Evolutionary conservation across 2,888 invertebrate species (phyloP), one percentile per base, ranked within the genome.

Genomic region (Stictocephala bisonia): DNA sequence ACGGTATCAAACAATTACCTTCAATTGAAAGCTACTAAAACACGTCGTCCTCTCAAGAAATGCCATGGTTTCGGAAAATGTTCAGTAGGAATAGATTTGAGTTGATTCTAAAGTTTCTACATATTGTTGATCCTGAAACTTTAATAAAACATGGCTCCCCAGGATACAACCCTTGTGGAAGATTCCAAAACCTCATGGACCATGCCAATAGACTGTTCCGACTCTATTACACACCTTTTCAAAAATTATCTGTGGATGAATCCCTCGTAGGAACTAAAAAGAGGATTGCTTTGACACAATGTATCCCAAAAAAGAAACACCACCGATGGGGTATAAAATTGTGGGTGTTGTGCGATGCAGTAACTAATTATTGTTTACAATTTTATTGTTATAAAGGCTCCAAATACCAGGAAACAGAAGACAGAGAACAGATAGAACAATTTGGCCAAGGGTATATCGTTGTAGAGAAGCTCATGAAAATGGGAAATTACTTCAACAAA

Each of bases 361-460:
- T n/a, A n/a, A n/a, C n/a, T n/a, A n/a, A n/a, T n/a, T n/a, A n/a
- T n/a, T 50, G 15, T 50, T 50, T 50, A 11, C 50, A 50, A 22
- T 50, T 50, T 11, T 50, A 50, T 50, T 50, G 50, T 22, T 50
- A 50, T 50, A 50, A 24, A 50, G 50, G 50, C 18, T 18, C 50
- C 22, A 50, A 18, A 11, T 50, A 50, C 3, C 20, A 50, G n/a
- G n/a, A n/a, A n/a, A n/a, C n/a, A 50, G 2, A 18, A 50, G 15
- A 50, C 50, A 18, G 20, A 24, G 50, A 50, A 50, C 50, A 20
- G 22, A 20, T 20, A 50, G 22, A 50, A 2, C 18, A 50, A 24
- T 50, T 22, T 20, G 50, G 50, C 22, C 4, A 22, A 22, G 50
- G 50, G 22, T 3, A 18, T 50, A 20, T 11, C 3, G 50, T 50